These are phyloP conservation scores for Epinephelus malabaricus DNA, from an alignment of 2,797 vertebrate species.

Conservation along the genomic window DNA sequence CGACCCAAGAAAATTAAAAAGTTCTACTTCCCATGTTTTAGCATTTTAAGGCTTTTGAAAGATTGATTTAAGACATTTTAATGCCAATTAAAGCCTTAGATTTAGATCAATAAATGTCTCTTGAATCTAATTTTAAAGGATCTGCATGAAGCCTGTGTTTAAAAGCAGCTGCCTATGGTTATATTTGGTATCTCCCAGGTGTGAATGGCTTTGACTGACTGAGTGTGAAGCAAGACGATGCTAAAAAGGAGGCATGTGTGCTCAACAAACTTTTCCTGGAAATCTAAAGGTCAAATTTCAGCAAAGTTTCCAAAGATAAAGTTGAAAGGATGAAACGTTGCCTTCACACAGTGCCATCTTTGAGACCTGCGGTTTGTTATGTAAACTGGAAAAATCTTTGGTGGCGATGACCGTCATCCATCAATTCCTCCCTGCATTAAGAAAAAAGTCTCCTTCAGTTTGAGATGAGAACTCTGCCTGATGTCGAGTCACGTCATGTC, in stretches of 20 bases:
- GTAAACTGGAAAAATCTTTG: slow-evolving; percentile 28
- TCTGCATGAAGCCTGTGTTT: background rate
- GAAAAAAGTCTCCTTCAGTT: slow-evolving; percentile 26
- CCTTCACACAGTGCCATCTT: slow-evolving; percentile 34
- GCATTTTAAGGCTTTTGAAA: no score
- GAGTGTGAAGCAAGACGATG: slow-evolving; percentile 13
- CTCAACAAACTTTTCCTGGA: slow-evolving; percentile 34
- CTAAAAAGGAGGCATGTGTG: slow-evolving; percentile 34
- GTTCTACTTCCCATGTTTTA: no score
- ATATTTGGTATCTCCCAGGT: slow-evolving; percentile 33
- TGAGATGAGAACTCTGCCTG: slow-evolving; percentile 22
- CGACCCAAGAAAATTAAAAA: no score
- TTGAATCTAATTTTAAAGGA: no score
- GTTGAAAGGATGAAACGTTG: slow-evolving; percentile 30
- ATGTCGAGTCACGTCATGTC: slow-evolving; percentile 43
- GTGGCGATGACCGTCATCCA: slow-evolving; percentile 33
- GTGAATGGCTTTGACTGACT: slow-evolving; percentile 46
- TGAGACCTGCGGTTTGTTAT: slow-evolving; percentile 39
- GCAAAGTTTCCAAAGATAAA: slow-evolving; percentile 51
- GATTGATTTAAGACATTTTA: no score
- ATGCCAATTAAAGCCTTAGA: no score
- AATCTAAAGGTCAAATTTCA: slow-evolving; percentile 56
- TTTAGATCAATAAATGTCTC: no score
- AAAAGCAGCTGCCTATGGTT: slow-evolving; percentile 23
- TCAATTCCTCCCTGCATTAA: slow-evolving; percentile 23